Base-by-base conservation (phyloP, 1,140 invertebrate genomes). In the Pseudomyrmex pallidus region DNA sequence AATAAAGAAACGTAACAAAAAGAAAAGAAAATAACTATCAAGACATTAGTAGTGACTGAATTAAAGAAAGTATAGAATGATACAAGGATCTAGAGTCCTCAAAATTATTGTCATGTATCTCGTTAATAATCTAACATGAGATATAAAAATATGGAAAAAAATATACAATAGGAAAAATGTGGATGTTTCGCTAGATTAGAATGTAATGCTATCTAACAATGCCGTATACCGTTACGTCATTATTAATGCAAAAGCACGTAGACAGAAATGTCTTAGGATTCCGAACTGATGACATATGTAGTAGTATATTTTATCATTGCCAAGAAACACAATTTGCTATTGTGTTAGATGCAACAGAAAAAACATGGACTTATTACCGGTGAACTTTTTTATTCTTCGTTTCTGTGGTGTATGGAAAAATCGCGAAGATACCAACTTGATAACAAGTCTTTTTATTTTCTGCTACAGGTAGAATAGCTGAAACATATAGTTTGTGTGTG, bases 351-450 rank as follows among this genome's bases (percentile, higher is more conserved):
- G n/a, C 15, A 1, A 48, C 20, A 12, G n/a, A 63, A 80, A 73
- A 72, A 73, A 73, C 52, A 84, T 84, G 74, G 74, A 84, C 5
- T 44, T 84, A 15, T 68, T 84, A 8, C 82, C 74, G 20, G 2
- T 83, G 12, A 83, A 83, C 8, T 83, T 83, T 20, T 74, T 48
- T n/a, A 17, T 83, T 57, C 13, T 83, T 57, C 72, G 35, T 62
- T 74, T 83, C 13, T 83, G 80, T 8, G 80, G 80, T 2, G 13
- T 59, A 44, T 83, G 72, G 72, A 15, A 54, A 35, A 52, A 83
- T n/a, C 20, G 7, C 15, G 5, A 59, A 2, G 52, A 50, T 8
- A 35, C 0, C 2, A 44, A 50, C 35, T 54, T 57, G 50, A 48
- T 76, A 20, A 17, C 20, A 57, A 44, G 25, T 12, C 15, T 83